Evolutionary conservation across 2,888 invertebrate species (phyloP), one percentile per base, ranked within the genome.

Genomic region (Argyresthia albistria): DNA sequence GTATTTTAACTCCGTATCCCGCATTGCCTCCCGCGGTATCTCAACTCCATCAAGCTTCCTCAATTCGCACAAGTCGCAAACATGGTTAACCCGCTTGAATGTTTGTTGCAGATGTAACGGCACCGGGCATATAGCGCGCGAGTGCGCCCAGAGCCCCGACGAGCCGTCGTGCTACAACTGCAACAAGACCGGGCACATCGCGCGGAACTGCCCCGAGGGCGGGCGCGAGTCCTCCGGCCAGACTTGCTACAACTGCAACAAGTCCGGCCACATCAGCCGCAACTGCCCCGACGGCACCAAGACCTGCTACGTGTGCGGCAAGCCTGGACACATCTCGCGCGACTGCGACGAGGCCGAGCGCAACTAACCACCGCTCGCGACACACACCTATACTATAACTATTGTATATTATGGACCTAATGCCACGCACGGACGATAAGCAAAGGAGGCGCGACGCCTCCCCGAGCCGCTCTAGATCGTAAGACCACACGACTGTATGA

Each of bases 181-280:
- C 90, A 95, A 95, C 89, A 95, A 96, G 90, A 93, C 94, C 61
- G 97, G 97, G 65, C 97, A 97, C 89, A 94, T 97, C 77, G 96
- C 94, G 57, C 92, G 94, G 72, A 93, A 92, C 86, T 95, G 94
- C 88, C 94, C 94, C 54, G 94, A 94, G 80, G 91, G 90, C 65
- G 90, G 89, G 60, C 90, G 89, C 70, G 90, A 89, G 71, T 73
- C 74, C 52, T 91, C 91, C 69, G 90, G 90, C 78, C 90, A 91
- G 71, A 94, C 93, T 51, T 97, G 97, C 90, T 97, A 97, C 91
- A 97, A 95, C 88, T 97, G 97, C 91, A 95, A 95, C 89, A 95
- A 95, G 90, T 91, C 94, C 60, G 97, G 97, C 61, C 97, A 97
- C 89, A 94, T 97, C 80, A 95, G 93, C 53, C 93, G 94, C 79